These are phyloP conservation scores for Dolichoris vasculosae DNA, from an alignment of 1,140 invertebrate genomes.

Conservation along the genomic window DNA sequence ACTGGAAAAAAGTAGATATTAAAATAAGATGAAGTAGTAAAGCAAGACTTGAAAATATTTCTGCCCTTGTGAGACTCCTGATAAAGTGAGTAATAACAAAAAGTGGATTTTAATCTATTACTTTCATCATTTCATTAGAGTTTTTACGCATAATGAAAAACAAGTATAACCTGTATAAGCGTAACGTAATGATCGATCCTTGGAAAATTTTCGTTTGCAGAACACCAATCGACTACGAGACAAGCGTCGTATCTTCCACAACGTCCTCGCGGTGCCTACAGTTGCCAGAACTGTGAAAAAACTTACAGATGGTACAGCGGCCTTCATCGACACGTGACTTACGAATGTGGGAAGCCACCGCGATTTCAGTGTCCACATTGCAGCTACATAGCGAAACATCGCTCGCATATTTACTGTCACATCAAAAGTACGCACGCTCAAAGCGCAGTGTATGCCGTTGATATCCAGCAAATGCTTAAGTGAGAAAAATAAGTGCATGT, in stretches of 20 bases:
- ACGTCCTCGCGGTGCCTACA: conserved; percentile 8
- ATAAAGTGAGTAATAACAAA: too few relatives aligned
- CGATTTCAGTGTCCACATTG: conserved; percentile 78
- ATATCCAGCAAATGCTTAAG: conserved; percentile 45
- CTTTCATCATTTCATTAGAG: background rate
- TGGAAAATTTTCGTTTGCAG: conserved; percentile 26
- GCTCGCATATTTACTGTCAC: conserved; percentile 75
- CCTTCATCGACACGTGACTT: conserved; percentile 68
- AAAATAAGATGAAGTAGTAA: too few relatives aligned
- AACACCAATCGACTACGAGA: background rate
- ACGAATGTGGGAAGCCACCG: conserved; percentile 70
- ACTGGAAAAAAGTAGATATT: too few relatives aligned
- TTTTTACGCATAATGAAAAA: background rate
- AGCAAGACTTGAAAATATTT: too few relatives aligned
- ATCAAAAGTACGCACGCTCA: conserved; percentile 64
- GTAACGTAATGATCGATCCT: background rate
- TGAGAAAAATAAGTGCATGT: too few relatives aligned
- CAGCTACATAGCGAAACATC: conserved; percentile 74
- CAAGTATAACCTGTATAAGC: too few relatives aligned
- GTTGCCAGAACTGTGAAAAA: conserved; percentile 53
- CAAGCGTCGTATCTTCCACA: background rate
- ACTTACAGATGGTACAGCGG: conserved; percentile 63
- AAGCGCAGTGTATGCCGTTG: conserved; percentile 63
- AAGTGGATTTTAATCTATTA: too few relatives aligned
- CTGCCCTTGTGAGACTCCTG: too few relatives aligned